Evolutionary conservation across 2,888 invertebrate species (phyloP).

Genomic region (Rhodophaea formosa): DNA sequence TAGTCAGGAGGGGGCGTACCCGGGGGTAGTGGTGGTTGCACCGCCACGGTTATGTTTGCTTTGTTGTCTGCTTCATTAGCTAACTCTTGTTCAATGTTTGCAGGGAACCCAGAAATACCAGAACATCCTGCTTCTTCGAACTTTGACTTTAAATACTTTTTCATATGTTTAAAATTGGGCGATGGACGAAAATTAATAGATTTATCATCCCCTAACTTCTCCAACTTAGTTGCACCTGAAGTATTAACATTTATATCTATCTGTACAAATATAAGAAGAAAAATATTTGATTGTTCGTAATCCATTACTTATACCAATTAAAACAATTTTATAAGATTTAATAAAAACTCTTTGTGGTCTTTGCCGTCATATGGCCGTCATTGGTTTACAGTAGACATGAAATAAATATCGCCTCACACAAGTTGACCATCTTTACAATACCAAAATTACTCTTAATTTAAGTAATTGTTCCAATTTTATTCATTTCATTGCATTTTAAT

Average conservation of each 20-base stretch:
- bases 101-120: background rate
- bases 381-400: no score
- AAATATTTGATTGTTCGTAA: no score
- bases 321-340: no score
- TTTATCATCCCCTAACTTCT: conserved; percentile 40
- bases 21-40: conserved; percentile 48
- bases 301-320: no score
- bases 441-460: no score
- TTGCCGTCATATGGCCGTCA: no score
- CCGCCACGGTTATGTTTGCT: conserved; percentile 11
- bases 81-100: conserved; percentile 4
- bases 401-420: no score
- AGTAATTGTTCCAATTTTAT: no score
- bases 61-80: conserved; percentile 14
- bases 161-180: conserved; percentile 63
- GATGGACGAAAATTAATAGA: conserved; percentile 53
- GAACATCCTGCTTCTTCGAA: conserved; percentile 37
- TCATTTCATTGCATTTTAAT: no score
- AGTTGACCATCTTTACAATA: no score
- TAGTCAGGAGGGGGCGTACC: conserved; percentile 49
- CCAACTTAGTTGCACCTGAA: conserved; percentile 1
- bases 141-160: conserved; percentile 54
- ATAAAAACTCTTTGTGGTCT: no score
- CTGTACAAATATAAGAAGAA: no score
- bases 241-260: background rate